phyloP scores from a whole-genome alignment of 2,113 vertebrate species.

The Fregata magnificens region DNA sequence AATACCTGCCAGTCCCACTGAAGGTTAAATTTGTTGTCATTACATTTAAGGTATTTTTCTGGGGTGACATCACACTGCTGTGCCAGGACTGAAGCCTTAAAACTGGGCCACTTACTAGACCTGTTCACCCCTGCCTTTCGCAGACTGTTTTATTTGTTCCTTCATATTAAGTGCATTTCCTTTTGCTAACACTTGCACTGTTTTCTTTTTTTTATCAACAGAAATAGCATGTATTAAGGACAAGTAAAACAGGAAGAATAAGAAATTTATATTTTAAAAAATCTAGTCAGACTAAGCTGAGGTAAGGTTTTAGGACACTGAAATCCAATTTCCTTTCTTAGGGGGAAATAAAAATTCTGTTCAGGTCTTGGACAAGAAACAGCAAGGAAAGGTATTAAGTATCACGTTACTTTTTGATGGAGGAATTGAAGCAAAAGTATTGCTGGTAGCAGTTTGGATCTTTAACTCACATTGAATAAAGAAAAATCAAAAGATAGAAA shows the following conservation, averaged over 20 bases:
- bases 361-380: background rate
- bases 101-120: background rate
- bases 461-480: background rate
- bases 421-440: background rate
- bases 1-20: background rate
- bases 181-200: background rate
- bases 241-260: background rate
- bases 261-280: background rate
- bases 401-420: background rate
- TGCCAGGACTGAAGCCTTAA: background rate
- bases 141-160: background rate
- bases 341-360: background rate
- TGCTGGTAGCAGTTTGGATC: background rate
- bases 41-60: background rate
- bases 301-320: background rate
- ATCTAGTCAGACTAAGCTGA: background rate
- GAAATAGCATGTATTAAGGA: background rate
- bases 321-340: background rate
- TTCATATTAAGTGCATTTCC: background rate
- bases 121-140: background rate
- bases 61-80: background rate
- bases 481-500: background rate
- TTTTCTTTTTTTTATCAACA: background rate
- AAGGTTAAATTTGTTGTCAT: background rate
- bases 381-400: background rate